A percentile compares a stretch with the other conserved stretches of the same genome.
Evolutionary conservation across 2,113 vertebrate genomes (phyloP).

Genomic region (Carassius auratus): DNA sequence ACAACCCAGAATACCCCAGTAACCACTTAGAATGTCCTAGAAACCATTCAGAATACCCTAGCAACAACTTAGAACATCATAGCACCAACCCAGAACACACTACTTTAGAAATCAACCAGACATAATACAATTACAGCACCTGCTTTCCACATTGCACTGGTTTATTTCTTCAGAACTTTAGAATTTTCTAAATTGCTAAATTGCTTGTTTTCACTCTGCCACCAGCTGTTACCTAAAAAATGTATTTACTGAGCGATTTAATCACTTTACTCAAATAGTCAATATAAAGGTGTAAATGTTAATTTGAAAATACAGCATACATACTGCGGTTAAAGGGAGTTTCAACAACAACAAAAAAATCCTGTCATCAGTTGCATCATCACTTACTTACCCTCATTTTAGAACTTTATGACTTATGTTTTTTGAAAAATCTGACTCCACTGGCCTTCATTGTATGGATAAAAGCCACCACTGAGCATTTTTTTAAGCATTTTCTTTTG

Average conservation of each 20-base stretch:
- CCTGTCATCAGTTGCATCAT: not conserved
- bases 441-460: not conserved
- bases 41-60: not conserved
- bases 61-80: not conserved
- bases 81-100: not conserved
- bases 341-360: not conserved
- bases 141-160: not conserved
- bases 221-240: not conserved
- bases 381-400: not conserved
- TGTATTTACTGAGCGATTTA: not conserved
- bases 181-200: not conserved
- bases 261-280: not conserved
- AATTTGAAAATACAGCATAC: not conserved
- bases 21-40: not conserved
- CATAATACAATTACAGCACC: not conserved
- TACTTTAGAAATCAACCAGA: not conserved
- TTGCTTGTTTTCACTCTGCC: slow-evolving; percentile 7
- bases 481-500: not conserved
- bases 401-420: not conserved
- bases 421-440: not conserved
- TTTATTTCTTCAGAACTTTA: not conserved
- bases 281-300: not conserved
- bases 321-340: not conserved
- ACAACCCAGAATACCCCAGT: not conserved
- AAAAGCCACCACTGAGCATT: not conserved